Base-by-base conservation (phyloP, 2,797 vertebrate species). In the Rhinella marina region DNA sequence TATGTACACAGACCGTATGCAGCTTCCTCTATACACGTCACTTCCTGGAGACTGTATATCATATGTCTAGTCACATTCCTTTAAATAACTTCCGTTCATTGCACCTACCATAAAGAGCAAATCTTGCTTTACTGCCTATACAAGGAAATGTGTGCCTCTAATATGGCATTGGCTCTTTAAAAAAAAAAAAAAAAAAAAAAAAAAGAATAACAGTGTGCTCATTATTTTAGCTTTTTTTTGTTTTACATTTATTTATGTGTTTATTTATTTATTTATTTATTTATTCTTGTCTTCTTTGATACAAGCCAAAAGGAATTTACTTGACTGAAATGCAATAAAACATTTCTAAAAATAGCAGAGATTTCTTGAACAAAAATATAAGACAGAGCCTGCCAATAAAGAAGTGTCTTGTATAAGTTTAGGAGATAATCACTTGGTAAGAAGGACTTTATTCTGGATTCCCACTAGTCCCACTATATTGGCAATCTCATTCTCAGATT, bases 401-500 rank as follows among this genome's bases (percentile, higher is more conserved):
- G 32, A 21, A 48, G 2, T 19, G 3, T 23, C 32, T 23, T 48
- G 32, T 73, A 19, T 48, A 48, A 3, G 7, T 32, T 17, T 21
- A 41, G 32, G 68, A 72, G 68, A 41, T 25, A 41, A 32, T 72
- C 29, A 25, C 29, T 48, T 21, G 21, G 59, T 32, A 80, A 41
- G 56, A 80, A 29, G 8, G 3, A 6, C 54, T 11, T 59, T 12
- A 19, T 9, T 3, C 52, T 0, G 19, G 25, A 12, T 59, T 62
- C 79, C 29, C 57, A 41, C 57, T 21, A 54, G 64, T 4, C 41
- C 14, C 48, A 5, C 14, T 82, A 48, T 82, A 82, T 82, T 29
- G 62, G 41, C 81, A 70, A 66, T 50, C 41, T 54, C 81, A 82
- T 82, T 32, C 52, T n/a, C 32, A 23, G 73, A 84, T 84, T 54